phyloP scores from a whole-genome alignment of 2,888 invertebrate species.

The Diaphora mendica region DNA sequence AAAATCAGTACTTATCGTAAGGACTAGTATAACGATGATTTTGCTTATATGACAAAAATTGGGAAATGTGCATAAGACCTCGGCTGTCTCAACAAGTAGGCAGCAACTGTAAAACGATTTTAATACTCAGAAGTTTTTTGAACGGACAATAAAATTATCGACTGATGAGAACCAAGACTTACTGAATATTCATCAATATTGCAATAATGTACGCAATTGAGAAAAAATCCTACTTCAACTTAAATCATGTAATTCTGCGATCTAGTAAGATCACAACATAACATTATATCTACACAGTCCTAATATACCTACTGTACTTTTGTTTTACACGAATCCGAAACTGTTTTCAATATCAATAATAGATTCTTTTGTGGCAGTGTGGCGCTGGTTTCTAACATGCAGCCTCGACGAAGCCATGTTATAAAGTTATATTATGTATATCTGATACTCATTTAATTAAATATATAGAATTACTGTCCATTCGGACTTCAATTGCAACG shows the following conservation, averaged over 20 bases:
- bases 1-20: background rate
- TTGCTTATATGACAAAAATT: background rate
- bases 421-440: background rate
- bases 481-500: background rate
- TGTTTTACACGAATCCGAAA: background rate
- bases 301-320: background rate
- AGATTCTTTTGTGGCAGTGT: conserved; percentile 35
- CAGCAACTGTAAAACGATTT: background rate
- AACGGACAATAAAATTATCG: background rate
- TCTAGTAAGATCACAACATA: background rate
- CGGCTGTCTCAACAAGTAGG: background rate
- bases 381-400: conserved; percentile 40
- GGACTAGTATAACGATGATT: background rate
- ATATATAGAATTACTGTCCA: background rate
- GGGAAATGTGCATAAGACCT: background rate
- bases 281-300: background rate
- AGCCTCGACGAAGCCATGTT: conserved; percentile 24
- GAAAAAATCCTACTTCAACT: background rate
- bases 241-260: background rate
- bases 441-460: background rate
- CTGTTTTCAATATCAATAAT: background rate
- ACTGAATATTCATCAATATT: background rate
- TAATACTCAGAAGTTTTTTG: background rate
- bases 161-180: background rate
- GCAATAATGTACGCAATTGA: background rate